Percentiles rank a stretch among this genome's conserved stretches.
Conservation (phyloP, 2,797 vertebrate genomes). For the Anolis apletophallus region DNA sequence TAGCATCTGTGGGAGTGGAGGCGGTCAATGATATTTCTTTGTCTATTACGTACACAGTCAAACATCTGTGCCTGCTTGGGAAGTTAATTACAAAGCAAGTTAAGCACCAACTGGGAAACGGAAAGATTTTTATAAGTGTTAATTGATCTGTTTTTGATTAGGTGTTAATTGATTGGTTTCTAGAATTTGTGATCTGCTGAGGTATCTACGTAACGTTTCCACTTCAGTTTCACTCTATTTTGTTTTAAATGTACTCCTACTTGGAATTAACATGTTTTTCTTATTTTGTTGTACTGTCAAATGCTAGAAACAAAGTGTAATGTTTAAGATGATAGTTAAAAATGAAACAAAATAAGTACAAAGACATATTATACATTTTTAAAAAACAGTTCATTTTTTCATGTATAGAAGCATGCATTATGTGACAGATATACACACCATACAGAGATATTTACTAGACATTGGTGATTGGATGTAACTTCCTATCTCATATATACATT, state of each 20-base stretch:
- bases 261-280: background rate
- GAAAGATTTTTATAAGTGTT: background rate
- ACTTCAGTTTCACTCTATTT: background rate
- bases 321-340: background rate
- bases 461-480: background rate
- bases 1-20: background rate
- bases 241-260: background rate
- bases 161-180: background rate
- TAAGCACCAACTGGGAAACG: conserved; percentile 3
- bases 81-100: conserved; percentile 12
- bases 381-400: background rate
- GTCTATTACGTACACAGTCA: background rate
- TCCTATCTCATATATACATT: background rate
- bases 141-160: background rate
- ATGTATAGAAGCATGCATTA: background rate
- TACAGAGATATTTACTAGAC: background rate
- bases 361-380: background rate
- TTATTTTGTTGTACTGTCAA: background rate
- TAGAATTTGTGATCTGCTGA: background rate
- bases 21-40: conserved; percentile 5
- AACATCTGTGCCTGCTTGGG: background rate
- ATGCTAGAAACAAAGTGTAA: background rate
- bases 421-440: background rate
- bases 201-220: background rate
- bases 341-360: background rate